A percentile compares a stretch with the other conserved stretches of the same genome.
These are phyloP conservation scores for Platycheirus rosarum DNA, from an alignment of 2,888 invertebrate genomes.

Conservation along the genomic window DNA sequence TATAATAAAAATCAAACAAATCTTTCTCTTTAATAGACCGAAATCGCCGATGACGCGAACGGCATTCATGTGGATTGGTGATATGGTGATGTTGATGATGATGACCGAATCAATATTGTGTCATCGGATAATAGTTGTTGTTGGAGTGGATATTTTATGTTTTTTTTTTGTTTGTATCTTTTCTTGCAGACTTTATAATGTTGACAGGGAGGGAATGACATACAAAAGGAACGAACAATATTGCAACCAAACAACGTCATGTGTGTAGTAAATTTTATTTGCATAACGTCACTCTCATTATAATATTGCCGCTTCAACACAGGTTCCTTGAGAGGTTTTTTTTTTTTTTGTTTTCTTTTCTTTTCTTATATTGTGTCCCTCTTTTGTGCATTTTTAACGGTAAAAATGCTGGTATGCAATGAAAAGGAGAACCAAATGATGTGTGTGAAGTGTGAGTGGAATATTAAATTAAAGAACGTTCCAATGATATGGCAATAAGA, in stretches of 20 bases:
- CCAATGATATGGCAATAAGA: neutral
- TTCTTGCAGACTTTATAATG: slow-evolving; percentile 22
- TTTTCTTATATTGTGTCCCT: too few relatives aligned
- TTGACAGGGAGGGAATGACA: slow-evolving; percentile 47
- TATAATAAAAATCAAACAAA: slow-evolving; percentile 18
- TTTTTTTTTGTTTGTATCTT: slow-evolving; percentile 14
- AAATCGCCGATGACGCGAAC: slow-evolving; percentile 8
- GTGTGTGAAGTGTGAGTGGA: slow-evolving; percentile 46
- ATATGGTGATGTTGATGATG: slow-evolving; percentile 20
- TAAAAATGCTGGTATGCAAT: slow-evolving; percentile 33
- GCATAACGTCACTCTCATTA: slow-evolving; percentile 61
- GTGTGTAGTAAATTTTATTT: slow-evolving; percentile 66
- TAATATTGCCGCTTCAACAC: slow-evolving; percentile 12
- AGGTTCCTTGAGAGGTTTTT: slow-evolving; percentile 29
- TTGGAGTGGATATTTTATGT: neutral
- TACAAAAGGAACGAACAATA: neutral
- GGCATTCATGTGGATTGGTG: neutral
- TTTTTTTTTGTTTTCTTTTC: too few relatives aligned
- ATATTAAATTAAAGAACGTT: slow-evolving; percentile 55
- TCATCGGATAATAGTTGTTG: slow-evolving; percentile 40
- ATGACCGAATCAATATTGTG: slow-evolving; percentile 63
- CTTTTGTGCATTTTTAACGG: slow-evolving; percentile 30
- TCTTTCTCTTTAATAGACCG: slow-evolving; percentile 2
- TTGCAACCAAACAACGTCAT: slow-evolving; percentile 33
- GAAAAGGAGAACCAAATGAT: slow-evolving; percentile 36